Base-by-base conservation (phyloP, 2,888 invertebrate species). In the Cataglyphis cursor region DNA sequence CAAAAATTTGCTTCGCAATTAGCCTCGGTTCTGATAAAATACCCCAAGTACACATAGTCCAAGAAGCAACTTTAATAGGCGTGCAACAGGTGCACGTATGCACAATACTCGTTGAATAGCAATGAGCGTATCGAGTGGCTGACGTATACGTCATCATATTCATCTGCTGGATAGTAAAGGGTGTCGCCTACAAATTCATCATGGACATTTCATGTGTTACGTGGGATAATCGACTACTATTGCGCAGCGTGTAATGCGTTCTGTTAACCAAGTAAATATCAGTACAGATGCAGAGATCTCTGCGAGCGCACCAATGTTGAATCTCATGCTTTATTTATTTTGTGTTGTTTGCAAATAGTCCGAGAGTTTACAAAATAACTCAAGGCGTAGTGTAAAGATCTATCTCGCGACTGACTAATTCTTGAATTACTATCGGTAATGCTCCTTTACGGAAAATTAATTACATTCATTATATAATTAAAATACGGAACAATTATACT, bases 51-150 rank as follows among this genome's bases (percentile, higher is more conserved):
- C 4, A 51, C 15, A 3, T n/a, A 54, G 1, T 21, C 18, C 15
- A 59, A 59, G 44, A 78, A 48, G 18, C 41, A 31, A n/a, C 21
- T 28, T 78, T 78, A 51, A 38, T 38, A 57, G 31, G 18, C 41
- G 72, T 78, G 78, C 78, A 80, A 80, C 73, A 80, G 44, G 78
- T 80, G 59, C 35, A 59, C n/a, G 35, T 59, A 35, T 35, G 35
- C 35, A 35, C 35, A 35, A 35, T 35, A 35, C 8, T 12, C 38
- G 31, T 70, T 54, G 70, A 75, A 21, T 70, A 51, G 12, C 28
- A 54, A 21, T 9, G 65, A n/a, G 38, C 57, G 31, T 61, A 44
- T 72, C 74, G 78, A 78, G 21, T 57, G 21, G 3, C 10, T 78
- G 12, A 44, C 31, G 51, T 15, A 38, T 28, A 68, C 12, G 18